These are phyloP conservation scores for Papilio gigon DNA, from an alignment of 2,888 invertebrate species.

Conservation along the genomic window DNA sequence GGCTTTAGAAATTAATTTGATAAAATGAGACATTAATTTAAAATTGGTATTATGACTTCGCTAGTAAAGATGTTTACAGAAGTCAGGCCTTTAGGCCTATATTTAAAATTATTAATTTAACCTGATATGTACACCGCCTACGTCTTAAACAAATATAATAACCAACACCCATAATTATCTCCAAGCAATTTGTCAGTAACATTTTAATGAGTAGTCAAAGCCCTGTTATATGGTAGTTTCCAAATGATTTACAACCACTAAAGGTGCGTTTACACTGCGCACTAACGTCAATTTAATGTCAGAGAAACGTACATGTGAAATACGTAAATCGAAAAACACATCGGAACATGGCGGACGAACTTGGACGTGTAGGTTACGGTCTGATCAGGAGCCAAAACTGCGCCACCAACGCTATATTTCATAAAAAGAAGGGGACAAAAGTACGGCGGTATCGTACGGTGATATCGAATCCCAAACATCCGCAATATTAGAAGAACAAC, in stretches of 20 bases:
- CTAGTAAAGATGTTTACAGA: conserved; percentile 1
- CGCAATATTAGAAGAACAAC: no score
- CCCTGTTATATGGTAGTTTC: conserved; percentile 19
- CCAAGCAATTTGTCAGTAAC: conserved; percentile 28
- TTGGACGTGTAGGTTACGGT: no score
- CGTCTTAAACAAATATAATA: conserved; percentile 26
- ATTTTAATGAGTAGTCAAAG: conserved; percentile 27
- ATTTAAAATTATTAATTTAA: conserved; percentile 18
- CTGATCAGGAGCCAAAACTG: no score
- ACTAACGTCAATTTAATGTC: no score
- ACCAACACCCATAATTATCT: conserved; percentile 25
- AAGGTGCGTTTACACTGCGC: not conserved
- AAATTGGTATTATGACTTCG: not conserved
- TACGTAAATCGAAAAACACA: no score
- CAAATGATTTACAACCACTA: conserved; percentile 22
- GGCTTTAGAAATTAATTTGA: not conserved
- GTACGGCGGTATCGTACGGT: no score
- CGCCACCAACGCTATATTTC: no score
- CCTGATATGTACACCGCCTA: not conserved
- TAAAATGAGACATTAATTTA: conserved; percentile 17
- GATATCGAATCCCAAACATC: no score
- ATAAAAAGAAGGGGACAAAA: no score
- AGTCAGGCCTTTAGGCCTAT: no score
- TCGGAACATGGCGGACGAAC: no score
- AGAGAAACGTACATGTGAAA: no score